phyloP scores from a whole-genome alignment of 1,140 invertebrate genomes.

The Atta colombica region DNA sequence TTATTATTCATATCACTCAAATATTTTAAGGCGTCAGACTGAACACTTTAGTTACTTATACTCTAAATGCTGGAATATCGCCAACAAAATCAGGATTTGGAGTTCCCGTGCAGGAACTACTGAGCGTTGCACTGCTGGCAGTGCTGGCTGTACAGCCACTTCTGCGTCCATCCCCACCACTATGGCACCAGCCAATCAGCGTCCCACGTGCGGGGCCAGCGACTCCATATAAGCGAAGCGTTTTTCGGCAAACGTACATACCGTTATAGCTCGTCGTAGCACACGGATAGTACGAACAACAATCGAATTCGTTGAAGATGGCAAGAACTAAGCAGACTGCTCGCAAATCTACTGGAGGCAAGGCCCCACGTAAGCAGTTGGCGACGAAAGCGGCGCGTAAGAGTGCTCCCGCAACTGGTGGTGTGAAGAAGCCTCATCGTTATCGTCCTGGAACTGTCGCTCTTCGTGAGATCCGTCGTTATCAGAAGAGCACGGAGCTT shows the following conservation, averaged over 20 bases:
- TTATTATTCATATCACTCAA: too few species aligned
- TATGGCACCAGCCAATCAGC: constrained; percentile 28
- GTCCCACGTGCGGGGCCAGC: too few species aligned
- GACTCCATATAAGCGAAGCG: constrained; percentile 3
- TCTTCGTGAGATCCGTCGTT: constrained; percentile 73
- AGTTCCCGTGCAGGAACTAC: too few species aligned
- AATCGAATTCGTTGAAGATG: constrained; percentile 5
- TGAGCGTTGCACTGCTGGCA: too few species aligned
- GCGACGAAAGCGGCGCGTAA: constrained; percentile 91
- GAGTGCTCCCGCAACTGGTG: constrained; percentile 93
- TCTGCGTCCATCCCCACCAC: neutral
- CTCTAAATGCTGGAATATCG: neutral
- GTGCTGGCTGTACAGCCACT: neutral
- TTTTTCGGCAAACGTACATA: fast-evolving
- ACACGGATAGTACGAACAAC: fast-evolving
- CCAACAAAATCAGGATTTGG: neutral
- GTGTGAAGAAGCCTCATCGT: constrained; percentile 92
- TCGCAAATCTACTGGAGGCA: constrained; percentile 71
- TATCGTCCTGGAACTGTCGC: constrained; percentile 73
- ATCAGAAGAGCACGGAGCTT: constrained; percentile 72
- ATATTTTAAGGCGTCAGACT: too few species aligned
- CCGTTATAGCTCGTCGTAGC: too few species aligned
- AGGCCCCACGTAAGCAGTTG: constrained; percentile 92
- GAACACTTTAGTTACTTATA: too few species aligned
- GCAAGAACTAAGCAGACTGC: constrained; percentile 74